Percentiles rank a stretch among this genome's conserved stretches.
Conservation (phyloP, 2,797 vertebrate species). For the Rhinatrema bivittatum region DNA sequence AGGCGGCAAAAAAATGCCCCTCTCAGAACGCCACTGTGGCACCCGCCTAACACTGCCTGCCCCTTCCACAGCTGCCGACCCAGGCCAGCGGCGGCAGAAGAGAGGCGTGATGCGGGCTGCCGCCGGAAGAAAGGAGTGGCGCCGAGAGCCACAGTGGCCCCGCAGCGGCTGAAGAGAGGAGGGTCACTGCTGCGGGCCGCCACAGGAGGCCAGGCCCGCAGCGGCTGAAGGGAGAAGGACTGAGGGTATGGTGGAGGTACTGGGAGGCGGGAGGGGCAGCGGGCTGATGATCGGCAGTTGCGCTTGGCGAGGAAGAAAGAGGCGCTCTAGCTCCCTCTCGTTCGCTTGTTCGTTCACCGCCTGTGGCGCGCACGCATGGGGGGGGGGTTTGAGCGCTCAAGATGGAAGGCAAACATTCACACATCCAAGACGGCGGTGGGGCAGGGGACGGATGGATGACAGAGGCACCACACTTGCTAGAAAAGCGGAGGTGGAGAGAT, state of each 20-base stretch:
- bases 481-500: not conserved
- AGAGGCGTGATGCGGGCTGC: too few relatives aligned
- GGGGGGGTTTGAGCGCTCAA: rapidly evolving
- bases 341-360: not conserved
- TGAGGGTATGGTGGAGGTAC: conserved; percentile 15
- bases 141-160: too few relatives aligned
- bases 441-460: not conserved
- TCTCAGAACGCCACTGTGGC: too few relatives aligned
- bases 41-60: too few relatives aligned
- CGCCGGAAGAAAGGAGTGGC: too few relatives aligned
- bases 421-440: not conserved
- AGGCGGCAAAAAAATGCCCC: too few relatives aligned
- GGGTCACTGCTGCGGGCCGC: too few relatives aligned
- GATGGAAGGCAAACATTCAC: rapidly evolving
- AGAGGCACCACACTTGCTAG: not conserved
- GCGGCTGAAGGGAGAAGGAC: too few relatives aligned
- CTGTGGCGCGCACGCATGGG: rapidly evolving
- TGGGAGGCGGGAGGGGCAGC: not conserved
- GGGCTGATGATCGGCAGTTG: not conserved
- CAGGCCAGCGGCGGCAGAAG: too few relatives aligned
- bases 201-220: too few relatives aligned
- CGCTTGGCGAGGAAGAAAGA: not conserved
- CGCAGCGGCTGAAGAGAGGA: too few relatives aligned
- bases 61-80: too few relatives aligned
- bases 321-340: not conserved